Base-by-base conservation (phyloP, 1,140 invertebrate species). In the Cheumatopsyche charites region DNA sequence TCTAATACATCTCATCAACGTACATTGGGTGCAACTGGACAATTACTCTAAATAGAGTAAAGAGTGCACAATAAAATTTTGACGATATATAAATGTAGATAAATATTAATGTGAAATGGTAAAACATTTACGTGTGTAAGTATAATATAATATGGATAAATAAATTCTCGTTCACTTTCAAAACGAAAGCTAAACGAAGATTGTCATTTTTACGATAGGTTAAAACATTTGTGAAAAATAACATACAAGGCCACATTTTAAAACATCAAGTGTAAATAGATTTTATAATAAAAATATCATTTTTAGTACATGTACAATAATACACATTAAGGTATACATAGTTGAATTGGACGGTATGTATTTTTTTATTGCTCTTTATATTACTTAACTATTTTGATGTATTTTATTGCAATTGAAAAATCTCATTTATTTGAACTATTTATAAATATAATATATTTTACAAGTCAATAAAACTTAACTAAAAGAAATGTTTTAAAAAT, bases 21-120 rank as follows among this genome's bases (percentile, higher is more conserved):
- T 21, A 42, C 15, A 63, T 21, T 9, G 15, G 25, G 55, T 70
- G 63, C 73, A 70, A 71, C 73, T 29, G 15, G 63, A 42, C 73
- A 74, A 17, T 61, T 55, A 71, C 69, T 74, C 73, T 74, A 36
- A 11, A 21, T 25, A 71, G 73, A 74, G 73, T 67, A 63, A 13
- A 17, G 62, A 63, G 72, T 73, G 72, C 72, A 73, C 71, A 12
- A 42, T 26, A n/a, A 58, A 58, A 26, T 23, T 58, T 26, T 6
- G 21, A 3, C 45, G 1, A 17, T 45, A 52, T 17, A 52, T 52
- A 52, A 52, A 52, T 3, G 7, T 52, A 58, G 5, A 58, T 12
- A 58, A 58, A 58, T 25, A 26, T 21, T 12, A 58, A 2, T 26
- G 9, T 7, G 25, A 21, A 25, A 25, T 58, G 12, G 12, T 55